A percentile compares a stretch with the other conserved stretches of the same genome.
Evolutionary conservation across 2,113 vertebrate genomes (phyloP).

Genomic region (Natator depressus): DNA sequence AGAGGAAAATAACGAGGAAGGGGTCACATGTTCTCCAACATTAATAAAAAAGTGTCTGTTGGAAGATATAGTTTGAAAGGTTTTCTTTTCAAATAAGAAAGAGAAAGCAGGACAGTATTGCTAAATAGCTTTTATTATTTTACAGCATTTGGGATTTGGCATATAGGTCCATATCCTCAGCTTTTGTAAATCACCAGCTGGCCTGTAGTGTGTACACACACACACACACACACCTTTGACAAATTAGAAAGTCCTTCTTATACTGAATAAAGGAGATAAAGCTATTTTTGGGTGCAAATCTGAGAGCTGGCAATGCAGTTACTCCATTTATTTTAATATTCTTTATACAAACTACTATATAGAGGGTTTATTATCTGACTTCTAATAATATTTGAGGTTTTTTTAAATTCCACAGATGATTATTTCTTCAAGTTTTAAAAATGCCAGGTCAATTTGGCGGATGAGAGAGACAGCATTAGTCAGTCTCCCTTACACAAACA

Average conservation of each 20-base stretch:
- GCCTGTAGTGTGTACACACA: fast-evolving
- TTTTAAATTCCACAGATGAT: neutral
- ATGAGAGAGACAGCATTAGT: neutral
- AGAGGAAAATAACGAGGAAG: neutral
- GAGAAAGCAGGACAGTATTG: neutral
- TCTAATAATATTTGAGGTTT: neutral
- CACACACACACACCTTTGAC: neutral
- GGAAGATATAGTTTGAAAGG: neutral
- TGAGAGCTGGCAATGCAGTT: neutral
- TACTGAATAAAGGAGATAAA: neutral
- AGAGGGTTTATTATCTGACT: neutral
- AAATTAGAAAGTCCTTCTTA: neutral
- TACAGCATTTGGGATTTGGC: neutral
- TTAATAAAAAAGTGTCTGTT: neutral
- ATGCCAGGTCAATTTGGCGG: neutral
- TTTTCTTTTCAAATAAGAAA: neutral
- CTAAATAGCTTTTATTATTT: neutral
- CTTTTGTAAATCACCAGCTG: neutral
- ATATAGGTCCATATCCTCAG: neutral
- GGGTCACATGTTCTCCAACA: neutral
- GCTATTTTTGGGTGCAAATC: neutral
- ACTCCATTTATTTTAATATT: neutral
- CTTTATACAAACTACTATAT: neutral
- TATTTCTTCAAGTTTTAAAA: neutral
- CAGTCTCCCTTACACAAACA: neutral